phyloP scores from a whole-genome alignment of 2,113 vertebrate species.

The Brachirus orientalis region DNA sequence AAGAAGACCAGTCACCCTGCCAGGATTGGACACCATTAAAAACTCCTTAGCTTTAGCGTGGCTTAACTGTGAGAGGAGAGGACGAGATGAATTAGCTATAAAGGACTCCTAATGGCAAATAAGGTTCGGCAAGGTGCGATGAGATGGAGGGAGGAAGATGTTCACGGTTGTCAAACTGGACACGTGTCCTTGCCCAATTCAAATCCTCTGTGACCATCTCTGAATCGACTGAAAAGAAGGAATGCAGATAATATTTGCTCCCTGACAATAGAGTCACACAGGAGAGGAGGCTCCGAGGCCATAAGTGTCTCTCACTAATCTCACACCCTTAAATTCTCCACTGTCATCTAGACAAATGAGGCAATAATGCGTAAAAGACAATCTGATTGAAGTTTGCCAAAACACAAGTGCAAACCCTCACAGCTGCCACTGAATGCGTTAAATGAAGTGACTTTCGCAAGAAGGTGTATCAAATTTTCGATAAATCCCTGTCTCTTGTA shows the following conservation, averaged over 20 bases:
- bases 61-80: conserved; percentile 17
- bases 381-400: too few species aligned
- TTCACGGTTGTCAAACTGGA: background rate
- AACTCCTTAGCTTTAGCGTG: conserved; percentile 10
- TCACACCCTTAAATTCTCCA: conserved; percentile 26
- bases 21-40: conserved; percentile 21
- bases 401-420: too few species aligned
- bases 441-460: too few species aligned
- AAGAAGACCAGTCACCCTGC: conserved; percentile 57
- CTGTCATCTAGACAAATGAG: conserved; percentile 18
- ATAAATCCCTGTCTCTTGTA: conserved; percentile 5
- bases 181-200: too few species aligned
- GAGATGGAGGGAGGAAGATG: too few species aligned
- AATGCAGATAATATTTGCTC: conserved; percentile 62
- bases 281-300: conserved; percentile 57
- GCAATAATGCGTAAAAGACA: too few species aligned
- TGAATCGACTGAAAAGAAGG: conserved; percentile 46
- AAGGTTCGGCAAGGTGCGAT: conserved; percentile 10
- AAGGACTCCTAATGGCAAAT: conserved; percentile 12
- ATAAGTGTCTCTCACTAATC: conserved; percentile 62
- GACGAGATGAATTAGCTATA: conserved; percentile 14
- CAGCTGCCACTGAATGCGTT: too few species aligned
- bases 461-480: background rate
- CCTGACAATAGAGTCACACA: conserved; percentile 50
- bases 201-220: background rate